Base-by-base conservation (phyloP, 2,113 vertebrate species). In the Salminus brasiliensis region DNA sequence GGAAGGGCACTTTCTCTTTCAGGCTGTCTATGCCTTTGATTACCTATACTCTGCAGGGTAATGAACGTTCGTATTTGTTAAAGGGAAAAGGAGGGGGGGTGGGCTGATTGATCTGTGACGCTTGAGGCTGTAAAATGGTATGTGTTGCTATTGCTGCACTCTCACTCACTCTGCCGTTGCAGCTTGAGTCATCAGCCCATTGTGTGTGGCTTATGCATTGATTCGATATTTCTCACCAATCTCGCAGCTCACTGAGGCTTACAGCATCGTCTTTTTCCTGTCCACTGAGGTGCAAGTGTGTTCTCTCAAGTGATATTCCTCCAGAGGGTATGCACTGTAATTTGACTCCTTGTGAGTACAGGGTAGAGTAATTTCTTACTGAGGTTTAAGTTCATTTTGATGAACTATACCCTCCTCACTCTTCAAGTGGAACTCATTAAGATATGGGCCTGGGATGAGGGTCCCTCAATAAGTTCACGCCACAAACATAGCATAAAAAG, bases 361-460 rank as follows among this genome's bases (percentile, higher is more conserved):
- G 23, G 21, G 65, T 68, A 18, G 34, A 45, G 25, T 43, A 23
- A 41, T 69, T 68, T 55, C 16, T 55, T 32, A 57, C 34, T 30
- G 75, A 69, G 45, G 47, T 68, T 77, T 68, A 77, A 59, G 29
- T 77, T 36, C 16, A 59, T 68, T 49, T 57, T 68, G 65, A 69
- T 68, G 34, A 77, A 69, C 36, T 45, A 39, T 39, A 3, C 2
- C 39, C 7, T 18, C 34, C 12, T 69, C 25, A 10, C 18, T 57
- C 52, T 39, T 36, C 47, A 69, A 57, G 25, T 43, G 52, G 36
- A 43, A 77, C 36, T 68, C 18, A 69, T 77, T 57, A 69, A n/a
- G 34, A 68, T 77, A 34, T 65, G 53, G 49, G 36, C 55, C n/a
- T 43, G 36, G 23, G 34, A 27, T 68, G 5, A 10, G 43, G 49